Base-by-base conservation (phyloP, 2,113 vertebrate genomes). In the Anas platyrhynchos region DNA sequence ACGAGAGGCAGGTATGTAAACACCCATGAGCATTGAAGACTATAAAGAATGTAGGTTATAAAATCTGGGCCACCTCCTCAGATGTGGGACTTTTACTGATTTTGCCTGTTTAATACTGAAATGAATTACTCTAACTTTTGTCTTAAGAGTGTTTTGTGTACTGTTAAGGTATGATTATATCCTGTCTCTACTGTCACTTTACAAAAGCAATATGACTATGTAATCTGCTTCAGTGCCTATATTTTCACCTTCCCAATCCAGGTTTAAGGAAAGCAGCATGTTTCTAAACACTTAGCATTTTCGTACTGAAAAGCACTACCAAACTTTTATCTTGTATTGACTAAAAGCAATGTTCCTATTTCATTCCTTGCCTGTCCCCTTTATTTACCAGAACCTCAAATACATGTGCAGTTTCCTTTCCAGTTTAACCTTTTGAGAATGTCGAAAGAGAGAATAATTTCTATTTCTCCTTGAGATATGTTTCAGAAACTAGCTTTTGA, bases 391-490 rank as follows among this genome's bases (percentile, higher is more conserved):
- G 54, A 86, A 54, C 7, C 25, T 71, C 68, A 83, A 67, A 55
- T 67, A 82, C 38, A 82, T 65, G 27, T 1, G 0, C 58, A 75
- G 36, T 26, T 94, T 85, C 63, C n/a, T 77, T 61, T 78, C 79
- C 80, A 71, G 21, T 54, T 68, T 84, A 96, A 90, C 73, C 90
- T 97, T 90, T 83, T 50, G 66, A 92, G 56, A 93, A 95, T 86
- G 90, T 84, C 88, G 62, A 75, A 79, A 75, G 58, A 74, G n/a
- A 77, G 69, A 86, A 86, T 78, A 93, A 88, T 79, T 94, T 68
- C 67, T 54, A 58, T 34, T 81, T 84, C 61, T 93, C 71, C 61
- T 41, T 62, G 44, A 95, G 59, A 46, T 86, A 88, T n/a, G 69
- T 73, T 83, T 91, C 83, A 91, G 89, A 96, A 95, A 81, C 61